Percentiles rank a stretch among this genome's conserved stretches.
Conservation (phyloP, 2,113 vertebrate genomes). For the Scolopax mira region DNA sequence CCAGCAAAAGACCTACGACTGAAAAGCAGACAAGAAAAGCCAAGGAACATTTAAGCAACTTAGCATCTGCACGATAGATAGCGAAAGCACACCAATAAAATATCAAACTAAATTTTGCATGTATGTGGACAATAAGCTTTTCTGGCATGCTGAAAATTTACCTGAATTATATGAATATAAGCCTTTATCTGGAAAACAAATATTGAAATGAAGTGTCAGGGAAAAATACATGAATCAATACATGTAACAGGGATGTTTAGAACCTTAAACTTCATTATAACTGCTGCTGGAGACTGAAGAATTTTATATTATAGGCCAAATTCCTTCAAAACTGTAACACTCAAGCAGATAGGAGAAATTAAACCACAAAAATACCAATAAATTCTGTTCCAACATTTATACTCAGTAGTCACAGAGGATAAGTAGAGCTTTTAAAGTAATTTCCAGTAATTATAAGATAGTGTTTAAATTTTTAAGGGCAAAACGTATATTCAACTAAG, state of each 20-base stretch:
- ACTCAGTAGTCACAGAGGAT: neutral
- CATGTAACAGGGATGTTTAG: conserved; percentile 56
- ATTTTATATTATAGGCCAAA: neutral
- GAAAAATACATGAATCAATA: conserved; percentile 55
- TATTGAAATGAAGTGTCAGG: conserved; percentile 79
- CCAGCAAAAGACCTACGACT: neutral
- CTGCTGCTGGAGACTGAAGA: neutral
- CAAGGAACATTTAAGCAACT: conserved; percentile 37
- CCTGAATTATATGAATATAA: conserved; percentile 93
- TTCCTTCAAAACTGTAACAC: neutral
- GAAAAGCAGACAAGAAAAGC: conserved; percentile 53
- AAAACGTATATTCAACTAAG: neutral
- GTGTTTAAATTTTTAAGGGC: neutral
- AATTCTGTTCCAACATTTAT: neutral
- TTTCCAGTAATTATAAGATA: neutral
- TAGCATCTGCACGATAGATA: conserved; percentile 52
- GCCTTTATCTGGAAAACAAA: conserved; percentile 91
- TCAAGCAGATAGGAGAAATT: conserved; percentile 1
- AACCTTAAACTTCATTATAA: conserved; percentile 20
- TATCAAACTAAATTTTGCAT: conserved; percentile 33
- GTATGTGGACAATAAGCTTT: conserved; percentile 58
- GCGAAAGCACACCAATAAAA: conserved; percentile 66
- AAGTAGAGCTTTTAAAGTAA: neutral
- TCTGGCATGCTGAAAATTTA: conserved; percentile 81
- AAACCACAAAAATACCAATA: conserved; percentile 22